phyloP scores from a whole-genome alignment of 2,113 vertebrate genomes.

The Ageneiosus marmoratus region DNA sequence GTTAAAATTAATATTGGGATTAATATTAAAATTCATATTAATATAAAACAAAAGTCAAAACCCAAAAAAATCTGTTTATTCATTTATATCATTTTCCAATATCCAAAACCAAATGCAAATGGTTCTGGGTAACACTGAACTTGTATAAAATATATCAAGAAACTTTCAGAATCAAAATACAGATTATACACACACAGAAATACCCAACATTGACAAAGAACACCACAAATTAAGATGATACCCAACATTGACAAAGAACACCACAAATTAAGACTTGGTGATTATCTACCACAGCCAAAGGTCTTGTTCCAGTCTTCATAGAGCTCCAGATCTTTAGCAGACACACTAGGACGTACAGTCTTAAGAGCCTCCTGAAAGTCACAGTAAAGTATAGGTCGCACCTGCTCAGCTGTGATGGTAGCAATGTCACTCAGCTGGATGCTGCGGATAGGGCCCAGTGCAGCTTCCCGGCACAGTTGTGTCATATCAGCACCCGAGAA shows the following conservation, averaged over 20 bases:
- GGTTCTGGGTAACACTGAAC: background rate
- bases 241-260: too few species aligned
- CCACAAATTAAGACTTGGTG: background rate
- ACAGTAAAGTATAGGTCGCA: slow-evolving; percentile 80
- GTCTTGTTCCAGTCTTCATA: slow-evolving; percentile 93
- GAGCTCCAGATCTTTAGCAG: slow-evolving; percentile 84
- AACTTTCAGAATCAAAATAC: background rate
- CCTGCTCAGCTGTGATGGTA: slow-evolving; percentile 85
- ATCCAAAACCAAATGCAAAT: background rate
- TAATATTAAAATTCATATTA: too few species aligned
- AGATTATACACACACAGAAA: background rate
- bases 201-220: background rate
- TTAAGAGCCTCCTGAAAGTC: slow-evolving; percentile 89
- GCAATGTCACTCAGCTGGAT: slow-evolving; percentile 84
- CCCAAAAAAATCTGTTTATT: background rate
- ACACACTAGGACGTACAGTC: slow-evolving; percentile 87
- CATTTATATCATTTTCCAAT: background rate
- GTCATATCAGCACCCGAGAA: slow-evolving; percentile 97
- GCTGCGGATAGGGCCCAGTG: slow-evolving; percentile 91
- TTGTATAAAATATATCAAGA: background rate
- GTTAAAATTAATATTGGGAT: background rate
- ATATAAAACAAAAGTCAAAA: too few species aligned
- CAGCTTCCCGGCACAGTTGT: slow-evolving; percentile 91
- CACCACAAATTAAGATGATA: background rate
- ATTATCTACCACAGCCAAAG: slow-evolving; percentile 87